Conservation (phyloP, 2,888 invertebrate species). For the Drosophila sordidula region DNA sequence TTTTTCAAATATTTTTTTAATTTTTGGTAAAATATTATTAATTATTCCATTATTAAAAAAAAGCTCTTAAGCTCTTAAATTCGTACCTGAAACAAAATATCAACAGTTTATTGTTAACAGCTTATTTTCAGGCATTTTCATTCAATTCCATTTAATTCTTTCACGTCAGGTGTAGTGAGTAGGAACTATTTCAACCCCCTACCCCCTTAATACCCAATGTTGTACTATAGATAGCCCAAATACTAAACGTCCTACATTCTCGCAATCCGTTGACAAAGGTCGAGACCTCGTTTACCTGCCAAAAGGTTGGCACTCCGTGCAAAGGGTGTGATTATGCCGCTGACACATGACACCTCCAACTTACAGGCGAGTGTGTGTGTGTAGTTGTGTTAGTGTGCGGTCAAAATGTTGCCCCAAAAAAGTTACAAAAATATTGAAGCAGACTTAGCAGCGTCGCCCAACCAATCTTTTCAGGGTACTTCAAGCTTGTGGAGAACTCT, state of each 20-base stretch:
- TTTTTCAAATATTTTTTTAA: slow-evolving; percentile 7
- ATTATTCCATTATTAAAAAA: background rate
- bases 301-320: slow-evolving; percentile 50
- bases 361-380: slow-evolving; percentile 23
- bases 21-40: slow-evolving; percentile 6
- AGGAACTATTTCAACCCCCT: slow-evolving; percentile 2
- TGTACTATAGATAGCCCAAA: slow-evolving; percentile 31
- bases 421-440: slow-evolving; percentile 65
- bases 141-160: slow-evolving; percentile 1
- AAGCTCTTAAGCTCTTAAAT: no score
- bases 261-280: slow-evolving; percentile 74
- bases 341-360: slow-evolving; percentile 76
- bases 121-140: background rate
- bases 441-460: slow-evolving; percentile 43
- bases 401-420: slow-evolving; percentile 60
- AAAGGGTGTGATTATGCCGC: slow-evolving; percentile 79
- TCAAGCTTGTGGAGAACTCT: background rate
- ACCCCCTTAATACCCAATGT: background rate
- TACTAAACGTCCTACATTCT: slow-evolving; percentile 51
- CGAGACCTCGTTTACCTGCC: slow-evolving; percentile 57
- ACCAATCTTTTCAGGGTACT: slow-evolving; percentile 7
- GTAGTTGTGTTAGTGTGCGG: slow-evolving; percentile 52
- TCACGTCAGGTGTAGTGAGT: slow-evolving; percentile 12
- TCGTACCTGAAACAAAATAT: slow-evolving; percentile 4
- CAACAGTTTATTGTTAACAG: background rate